These are phyloP conservation scores for Sorex maritimensis DNA, from an alignment of 2,797 vertebrate genomes.

Conservation along the genomic window DNA sequence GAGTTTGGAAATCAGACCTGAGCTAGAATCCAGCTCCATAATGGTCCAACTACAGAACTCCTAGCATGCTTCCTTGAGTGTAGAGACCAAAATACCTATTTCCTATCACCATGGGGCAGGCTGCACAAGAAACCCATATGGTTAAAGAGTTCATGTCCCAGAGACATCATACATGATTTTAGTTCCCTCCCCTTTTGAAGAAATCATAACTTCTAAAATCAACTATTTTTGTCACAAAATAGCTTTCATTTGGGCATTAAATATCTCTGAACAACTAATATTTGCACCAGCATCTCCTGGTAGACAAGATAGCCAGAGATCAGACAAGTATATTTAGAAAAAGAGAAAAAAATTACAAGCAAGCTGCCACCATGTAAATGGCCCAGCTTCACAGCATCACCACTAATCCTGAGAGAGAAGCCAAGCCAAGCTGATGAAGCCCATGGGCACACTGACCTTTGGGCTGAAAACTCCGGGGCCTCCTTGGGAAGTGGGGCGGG, in stretches of 20 bases:
- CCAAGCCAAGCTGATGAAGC: too few species aligned
- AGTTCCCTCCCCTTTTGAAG: not conserved
- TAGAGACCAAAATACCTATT: not conserved
- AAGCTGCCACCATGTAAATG: too few species aligned
- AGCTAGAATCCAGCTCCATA: not conserved
- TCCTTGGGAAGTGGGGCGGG: too few species aligned
- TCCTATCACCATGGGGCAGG: not conserved
- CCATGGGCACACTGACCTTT: too few species aligned
- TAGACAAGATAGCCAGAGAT: not conserved
- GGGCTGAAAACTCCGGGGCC: too few species aligned
- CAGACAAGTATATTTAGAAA: too few species aligned
- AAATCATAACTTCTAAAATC: slow-evolving; percentile 24
- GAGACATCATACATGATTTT: not conserved
- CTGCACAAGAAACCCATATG: not conserved
- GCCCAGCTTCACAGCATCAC: too few species aligned
- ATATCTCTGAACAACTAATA: slow-evolving; percentile 11
- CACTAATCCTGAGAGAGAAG: too few species aligned
- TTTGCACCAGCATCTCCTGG: not conserved
- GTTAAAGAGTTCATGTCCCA: not conserved
- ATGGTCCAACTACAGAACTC: not conserved
- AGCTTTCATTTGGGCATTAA: slow-evolving; percentile 24
- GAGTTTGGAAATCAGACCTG: not conserved
- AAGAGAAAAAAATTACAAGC: too few species aligned
- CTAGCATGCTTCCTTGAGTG: not conserved
- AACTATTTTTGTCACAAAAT: slow-evolving; percentile 29